Base-by-base conservation (phyloP, 2,797 vertebrate species). In the Aulostomus chinensis region DNA sequence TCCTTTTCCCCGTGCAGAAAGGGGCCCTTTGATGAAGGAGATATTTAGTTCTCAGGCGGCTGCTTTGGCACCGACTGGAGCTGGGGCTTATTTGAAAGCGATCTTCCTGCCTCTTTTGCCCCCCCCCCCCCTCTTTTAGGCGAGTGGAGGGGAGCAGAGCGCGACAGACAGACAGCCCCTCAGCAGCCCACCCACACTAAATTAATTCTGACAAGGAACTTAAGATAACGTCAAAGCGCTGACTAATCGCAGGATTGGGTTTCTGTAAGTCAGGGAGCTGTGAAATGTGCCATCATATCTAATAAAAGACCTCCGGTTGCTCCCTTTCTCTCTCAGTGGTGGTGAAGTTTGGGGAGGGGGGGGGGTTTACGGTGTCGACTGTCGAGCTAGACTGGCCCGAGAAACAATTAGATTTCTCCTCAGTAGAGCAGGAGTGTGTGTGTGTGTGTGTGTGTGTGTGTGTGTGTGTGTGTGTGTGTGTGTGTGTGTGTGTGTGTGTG, bases 191-290 rank as follows among this genome's bases (percentile, higher is more conserved):
- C 87, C 82, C 81, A 88, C 77, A 86, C 83, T 86, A 90, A 90
- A 88, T 86, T 88, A 89, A 91, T 89, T 93, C 90, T 89, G 86
- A 88, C 91, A 91, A 83, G 89, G 78, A 85, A 83, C 87, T 93
- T 92, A 88, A 84, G 88, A 83, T 89, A 89, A 86, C 78, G 90
- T 89, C 88, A 86, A 87, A 83, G 81, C 85, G 88, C 88, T 90
- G 90, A 92, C 88, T 92, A 93, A 92, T 91, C 86, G 86, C 68
- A 52, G 86, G 89, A 87, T 89, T 90, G 88, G 73, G 64, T 91
- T 93, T 90, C 83, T 87, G 88, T 92, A 88, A 85, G 67, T 87
- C 81, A 85, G 63, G 47, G 85, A 89, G 73, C 86, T 91, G 84
- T 92, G 88, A 92, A 91, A 89, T 85, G 75, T 78, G 72, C 77